Evolutionary conservation across 2,113 vertebrate species (phyloP).

Genomic region (Lipophrys pholis): DNA sequence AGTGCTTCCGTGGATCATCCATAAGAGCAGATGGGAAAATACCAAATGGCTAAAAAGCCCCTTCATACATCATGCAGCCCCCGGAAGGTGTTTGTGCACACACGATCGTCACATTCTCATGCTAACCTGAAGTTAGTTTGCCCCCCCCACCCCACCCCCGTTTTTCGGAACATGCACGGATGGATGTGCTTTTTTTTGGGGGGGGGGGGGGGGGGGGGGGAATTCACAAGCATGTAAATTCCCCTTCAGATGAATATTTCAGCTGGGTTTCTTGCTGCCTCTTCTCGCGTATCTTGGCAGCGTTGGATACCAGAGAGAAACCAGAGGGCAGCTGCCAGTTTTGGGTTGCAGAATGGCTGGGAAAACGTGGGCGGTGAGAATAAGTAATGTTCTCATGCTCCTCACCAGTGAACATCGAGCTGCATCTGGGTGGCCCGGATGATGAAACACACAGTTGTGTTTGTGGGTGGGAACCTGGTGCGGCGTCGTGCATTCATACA

Average conservation of each 20-base stretch:
- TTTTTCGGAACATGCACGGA: neutral
- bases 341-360: neutral
- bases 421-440: conserved; percentile 5
- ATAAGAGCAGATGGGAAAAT: conserved; percentile 46
- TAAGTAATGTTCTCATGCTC: neutral
- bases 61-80: conserved; percentile 38
- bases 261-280: neutral
- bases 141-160: neutral
- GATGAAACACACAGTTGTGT: neutral
- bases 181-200: neutral
- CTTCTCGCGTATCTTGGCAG: neutral
- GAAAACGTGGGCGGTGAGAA: conserved; percentile 7
- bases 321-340: neutral
- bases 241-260: neutral
- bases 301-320: neutral
- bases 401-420: neutral
- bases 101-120: neutral
- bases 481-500: neutral
- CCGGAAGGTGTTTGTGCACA: conserved; percentile 16
- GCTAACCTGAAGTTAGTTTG: conserved; percentile 2
- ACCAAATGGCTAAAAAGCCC: conserved; percentile 32
- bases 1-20: conserved; percentile 57
- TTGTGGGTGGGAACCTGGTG: neutral
- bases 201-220: no score
- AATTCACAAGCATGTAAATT: neutral